Percentiles rank a stretch among this genome's conserved stretches.
Conservation (phyloP, 2,113 vertebrate genomes). For the Lepisosteus osseus region DNA sequence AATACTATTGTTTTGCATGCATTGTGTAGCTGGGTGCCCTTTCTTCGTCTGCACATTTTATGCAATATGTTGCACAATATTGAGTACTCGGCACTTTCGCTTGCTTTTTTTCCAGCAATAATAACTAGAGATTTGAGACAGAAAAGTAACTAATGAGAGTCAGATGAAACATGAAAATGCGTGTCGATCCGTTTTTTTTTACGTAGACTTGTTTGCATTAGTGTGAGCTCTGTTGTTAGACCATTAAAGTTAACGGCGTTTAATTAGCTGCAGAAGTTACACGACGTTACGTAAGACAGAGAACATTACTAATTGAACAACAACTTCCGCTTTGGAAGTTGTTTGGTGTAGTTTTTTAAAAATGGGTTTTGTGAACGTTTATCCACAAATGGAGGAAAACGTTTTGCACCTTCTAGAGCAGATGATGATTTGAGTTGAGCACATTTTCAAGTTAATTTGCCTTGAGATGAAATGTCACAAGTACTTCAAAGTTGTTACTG, state of each 20-base stretch:
- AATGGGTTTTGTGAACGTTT: not conserved
- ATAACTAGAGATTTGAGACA: not conserved
- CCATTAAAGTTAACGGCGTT: slow-evolving; percentile 31
- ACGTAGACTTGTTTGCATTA: slow-evolving; percentile 30
- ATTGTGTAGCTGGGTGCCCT: not conserved
- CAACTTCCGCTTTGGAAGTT: slow-evolving; percentile 66
- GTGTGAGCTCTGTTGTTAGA: slow-evolving; percentile 8
- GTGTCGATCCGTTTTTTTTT: not conserved
- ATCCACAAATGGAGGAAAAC: no score
- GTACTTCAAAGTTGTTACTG: no score
- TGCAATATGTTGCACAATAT: slow-evolving; percentile 3
- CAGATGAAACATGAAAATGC: not conserved
- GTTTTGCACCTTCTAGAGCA: no score
- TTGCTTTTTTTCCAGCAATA: not conserved
- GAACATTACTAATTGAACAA: slow-evolving; percentile 46
- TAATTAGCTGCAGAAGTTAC: slow-evolving; percentile 16
- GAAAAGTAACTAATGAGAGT: not conserved
- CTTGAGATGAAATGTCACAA: no score
- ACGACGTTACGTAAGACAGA: slow-evolving; percentile 60
- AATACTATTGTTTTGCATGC: slow-evolving; percentile 7
- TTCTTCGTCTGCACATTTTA: not conserved
- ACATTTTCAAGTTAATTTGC: no score
- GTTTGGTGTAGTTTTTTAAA: not conserved
- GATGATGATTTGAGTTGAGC: no score
- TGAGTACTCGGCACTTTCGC: not conserved